A percentile compares a stretch with the other conserved stretches of the same genome.
Conservation (phyloP, 2,113 vertebrate genomes). For the Cyanoderma ruficeps region DNA sequence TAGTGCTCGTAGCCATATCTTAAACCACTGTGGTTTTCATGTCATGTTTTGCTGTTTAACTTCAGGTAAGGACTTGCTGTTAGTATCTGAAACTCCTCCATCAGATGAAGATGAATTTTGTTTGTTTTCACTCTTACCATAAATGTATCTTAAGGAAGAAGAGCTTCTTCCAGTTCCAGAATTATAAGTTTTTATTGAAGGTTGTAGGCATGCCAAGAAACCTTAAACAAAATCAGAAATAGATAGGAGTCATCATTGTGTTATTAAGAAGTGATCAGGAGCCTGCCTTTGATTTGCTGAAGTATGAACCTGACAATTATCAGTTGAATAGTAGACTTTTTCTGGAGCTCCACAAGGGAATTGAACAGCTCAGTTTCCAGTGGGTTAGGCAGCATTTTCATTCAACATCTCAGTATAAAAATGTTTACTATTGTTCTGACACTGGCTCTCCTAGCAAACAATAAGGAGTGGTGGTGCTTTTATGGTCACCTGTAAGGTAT, state of each 20-base stretch:
- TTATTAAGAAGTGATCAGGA: neutral
- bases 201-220: neutral
- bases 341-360: neutral
- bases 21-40: neutral
- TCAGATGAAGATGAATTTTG: neutral
- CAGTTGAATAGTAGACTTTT: neutral
- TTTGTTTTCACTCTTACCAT: neutral
- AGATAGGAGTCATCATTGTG: neutral
- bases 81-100: neutral
- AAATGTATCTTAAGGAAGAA: neutral
- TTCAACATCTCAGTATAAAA: neutral
- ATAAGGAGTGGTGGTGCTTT: neutral
- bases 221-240: neutral
- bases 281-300: neutral
- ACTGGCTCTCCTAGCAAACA: neutral
- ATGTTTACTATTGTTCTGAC: neutral
- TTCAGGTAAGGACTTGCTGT: neutral
- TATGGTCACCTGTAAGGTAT: neutral
- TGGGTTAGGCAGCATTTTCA: neutral
- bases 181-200: neutral
- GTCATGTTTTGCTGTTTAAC: neutral
- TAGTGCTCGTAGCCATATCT: neutral
- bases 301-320: neutral
- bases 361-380: neutral
- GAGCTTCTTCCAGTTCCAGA: neutral